These are phyloP conservation scores for Coreoperca whiteheadi DNA, from an alignment of 2,113 vertebrate species.

Conservation along the genomic window DNA sequence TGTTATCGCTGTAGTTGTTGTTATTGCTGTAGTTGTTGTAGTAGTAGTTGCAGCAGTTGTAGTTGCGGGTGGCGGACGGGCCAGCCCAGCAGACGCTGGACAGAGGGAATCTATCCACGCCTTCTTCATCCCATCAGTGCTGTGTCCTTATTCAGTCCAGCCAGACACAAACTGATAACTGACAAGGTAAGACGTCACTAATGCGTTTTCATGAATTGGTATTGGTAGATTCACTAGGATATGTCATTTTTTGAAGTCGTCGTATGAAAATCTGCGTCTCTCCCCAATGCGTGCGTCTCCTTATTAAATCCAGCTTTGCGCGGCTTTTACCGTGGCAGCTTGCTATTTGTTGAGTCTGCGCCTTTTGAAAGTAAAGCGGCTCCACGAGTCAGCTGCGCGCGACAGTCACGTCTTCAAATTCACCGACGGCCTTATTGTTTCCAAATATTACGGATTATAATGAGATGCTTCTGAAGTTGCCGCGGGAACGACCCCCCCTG, in stretches of 20 bases:
- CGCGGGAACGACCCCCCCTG: neutral
- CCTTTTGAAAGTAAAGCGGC: conserved; percentile 2
- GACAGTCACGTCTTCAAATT: neutral
- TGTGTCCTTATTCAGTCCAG: conserved; percentile 9
- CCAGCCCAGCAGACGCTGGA: conserved; percentile 20
- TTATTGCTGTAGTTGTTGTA: neutral
- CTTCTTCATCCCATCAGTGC: conserved; percentile 31
- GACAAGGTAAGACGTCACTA: conserved; percentile 60
- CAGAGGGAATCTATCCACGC: conserved; percentile 51
- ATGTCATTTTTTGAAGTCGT: neutral
- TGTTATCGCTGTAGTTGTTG: neutral
- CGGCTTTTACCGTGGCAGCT: neutral
- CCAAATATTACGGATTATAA: conserved; percentile 18
- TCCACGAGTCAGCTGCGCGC: conserved; percentile 1
- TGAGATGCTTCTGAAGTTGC: neutral
- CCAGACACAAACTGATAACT: conserved; percentile 36
- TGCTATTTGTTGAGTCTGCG: neutral
- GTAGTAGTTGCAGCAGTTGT: neutral
- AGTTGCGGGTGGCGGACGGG: conserved; percentile 1
- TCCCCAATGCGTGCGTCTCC: neutral
- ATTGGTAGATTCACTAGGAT: neutral
- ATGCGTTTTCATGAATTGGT: neutral
- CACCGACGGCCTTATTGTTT: conserved; percentile 6
- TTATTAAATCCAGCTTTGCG: neutral
- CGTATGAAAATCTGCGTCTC: neutral